Base-by-base conservation (phyloP, 2,113 vertebrate genomes). In the Lampris incognitus region DNA sequence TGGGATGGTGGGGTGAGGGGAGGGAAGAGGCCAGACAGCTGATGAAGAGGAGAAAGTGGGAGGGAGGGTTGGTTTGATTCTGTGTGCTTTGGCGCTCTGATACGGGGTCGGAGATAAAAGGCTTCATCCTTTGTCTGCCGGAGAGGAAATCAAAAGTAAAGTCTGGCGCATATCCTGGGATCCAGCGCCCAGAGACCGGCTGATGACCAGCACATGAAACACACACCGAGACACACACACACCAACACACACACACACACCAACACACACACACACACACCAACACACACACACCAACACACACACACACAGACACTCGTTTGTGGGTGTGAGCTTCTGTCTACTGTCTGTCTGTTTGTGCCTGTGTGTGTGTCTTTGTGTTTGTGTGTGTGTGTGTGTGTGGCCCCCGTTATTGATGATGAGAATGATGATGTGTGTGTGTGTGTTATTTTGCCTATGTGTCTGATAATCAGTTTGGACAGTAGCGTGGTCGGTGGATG, bases 141-240 rank as follows among this genome's bases (percentile, higher is more conserved):
- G 62, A 83, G 79, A 87, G 88, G 88, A 90, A 90, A 90, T 90
- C 82, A 87, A 87, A 88, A 82, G 67, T 90, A 88, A 90, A 90
- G 85, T 85, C 86, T 67, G 64, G 66, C 69, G n/a, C 74, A 87
- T 88, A 78, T 81, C 82, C 74, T 42, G 82, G 72, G 82, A 68
- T 83, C 74, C 77, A 24, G 51, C 13, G 3, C 66, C 44, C 66
- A 44, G n/a, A 42, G 6, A 41, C 46, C 1, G 8, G 8, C 8
- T 9, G 51, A 10, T 54, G 13, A 10, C 51, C 7, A 54, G 44
- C 7, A 7, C 44, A 7, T 4, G 44, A 46, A 46, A 59, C 57
- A 59, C 57, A 40, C 36, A 39, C 57, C 8, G 36, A 44, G 4
- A 44, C 59, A 62, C 59, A 62, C 39, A 41, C 59, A 62, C 59